phyloP scores from a whole-genome alignment of 1,140 invertebrate species.

The Oedothorax gibbosus region DNA sequence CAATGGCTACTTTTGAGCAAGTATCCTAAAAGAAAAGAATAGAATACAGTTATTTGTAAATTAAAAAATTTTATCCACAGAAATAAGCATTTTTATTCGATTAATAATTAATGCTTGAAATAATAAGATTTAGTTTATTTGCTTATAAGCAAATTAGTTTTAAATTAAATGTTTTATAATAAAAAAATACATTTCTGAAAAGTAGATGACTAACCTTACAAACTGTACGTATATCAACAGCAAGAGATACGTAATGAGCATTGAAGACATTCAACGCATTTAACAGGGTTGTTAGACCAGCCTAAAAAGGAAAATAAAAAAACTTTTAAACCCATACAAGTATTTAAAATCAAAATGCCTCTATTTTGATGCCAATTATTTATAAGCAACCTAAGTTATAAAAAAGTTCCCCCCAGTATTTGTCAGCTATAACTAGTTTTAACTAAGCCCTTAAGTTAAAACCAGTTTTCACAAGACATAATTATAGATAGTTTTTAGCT shows the following conservation, averaged over 20 bases:
- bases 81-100: background rate
- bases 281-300: constrained; percentile 86
- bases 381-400: too few species aligned
- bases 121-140: too few species aligned
- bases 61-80: background rate
- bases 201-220: constrained; percentile 75
- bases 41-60: too few species aligned
- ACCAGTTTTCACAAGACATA: too few species aligned
- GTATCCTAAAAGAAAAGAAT: constrained; percentile 67
- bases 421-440: too few species aligned
- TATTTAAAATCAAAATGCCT: background rate
- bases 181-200: background rate
- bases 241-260: constrained; percentile 92
- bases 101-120: too few species aligned
- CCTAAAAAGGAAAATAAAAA: constrained; percentile 69
- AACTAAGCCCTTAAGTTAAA: too few species aligned
- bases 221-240: constrained; percentile 84
- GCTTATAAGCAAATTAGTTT: too few species aligned
- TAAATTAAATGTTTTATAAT: too few species aligned
- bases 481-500: too few species aligned
- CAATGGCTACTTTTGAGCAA: constrained; percentile 77
- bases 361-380: too few species aligned
- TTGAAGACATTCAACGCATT: constrained; percentile 92
- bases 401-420: too few species aligned
- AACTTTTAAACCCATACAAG: background rate